Percentiles rank a stretch among this genome's conserved stretches.
These are phyloP conservation scores for Crossocerus cetratus DNA, from an alignment of 2,888 invertebrate genomes.

Conservation along the genomic window DNA sequence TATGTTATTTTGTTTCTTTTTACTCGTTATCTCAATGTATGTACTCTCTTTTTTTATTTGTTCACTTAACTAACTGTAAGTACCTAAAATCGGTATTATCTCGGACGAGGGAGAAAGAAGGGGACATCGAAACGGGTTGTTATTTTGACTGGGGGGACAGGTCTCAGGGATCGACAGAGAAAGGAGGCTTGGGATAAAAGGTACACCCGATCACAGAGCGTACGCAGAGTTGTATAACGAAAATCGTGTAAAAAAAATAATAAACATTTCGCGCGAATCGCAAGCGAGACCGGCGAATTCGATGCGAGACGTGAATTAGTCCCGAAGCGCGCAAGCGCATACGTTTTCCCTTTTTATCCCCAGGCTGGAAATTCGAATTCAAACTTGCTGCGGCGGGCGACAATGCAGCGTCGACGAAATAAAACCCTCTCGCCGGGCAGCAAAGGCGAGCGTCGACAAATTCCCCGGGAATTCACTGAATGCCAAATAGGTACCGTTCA, in stretches of 20 bases:
- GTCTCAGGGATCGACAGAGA: constrained; percentile 24
- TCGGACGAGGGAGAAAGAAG: constrained; percentile 43
- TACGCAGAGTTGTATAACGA: not conserved
- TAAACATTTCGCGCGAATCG: not conserved
- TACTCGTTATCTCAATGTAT: constrained; percentile 43
- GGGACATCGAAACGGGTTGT: constrained; percentile 40
- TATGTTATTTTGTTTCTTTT: constrained; percentile 49
- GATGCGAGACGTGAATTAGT: constrained; percentile 2
- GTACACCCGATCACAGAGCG: not conserved
- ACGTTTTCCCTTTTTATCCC: constrained; percentile 21
- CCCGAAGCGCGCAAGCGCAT: not conserved
- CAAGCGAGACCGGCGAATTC: constrained; percentile 5
- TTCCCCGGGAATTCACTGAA: too few species aligned
- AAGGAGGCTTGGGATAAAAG: constrained; percentile 16
- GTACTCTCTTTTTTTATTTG: constrained; percentile 45
- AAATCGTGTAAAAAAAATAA: constrained; percentile 18
- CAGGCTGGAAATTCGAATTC: constrained; percentile 55
- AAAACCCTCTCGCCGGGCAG: not conserved
- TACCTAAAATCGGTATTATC: constrained; percentile 50
- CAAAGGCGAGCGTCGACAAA: not conserved
- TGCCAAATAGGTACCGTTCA: too few species aligned
- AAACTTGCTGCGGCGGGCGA: not conserved
- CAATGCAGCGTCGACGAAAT: not conserved
- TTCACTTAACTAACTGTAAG: constrained; percentile 53
- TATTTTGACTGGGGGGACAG: constrained; percentile 30